Conservation (phyloP, 2,113 vertebrate species). For the Xiphophorus hellerii region DNA sequence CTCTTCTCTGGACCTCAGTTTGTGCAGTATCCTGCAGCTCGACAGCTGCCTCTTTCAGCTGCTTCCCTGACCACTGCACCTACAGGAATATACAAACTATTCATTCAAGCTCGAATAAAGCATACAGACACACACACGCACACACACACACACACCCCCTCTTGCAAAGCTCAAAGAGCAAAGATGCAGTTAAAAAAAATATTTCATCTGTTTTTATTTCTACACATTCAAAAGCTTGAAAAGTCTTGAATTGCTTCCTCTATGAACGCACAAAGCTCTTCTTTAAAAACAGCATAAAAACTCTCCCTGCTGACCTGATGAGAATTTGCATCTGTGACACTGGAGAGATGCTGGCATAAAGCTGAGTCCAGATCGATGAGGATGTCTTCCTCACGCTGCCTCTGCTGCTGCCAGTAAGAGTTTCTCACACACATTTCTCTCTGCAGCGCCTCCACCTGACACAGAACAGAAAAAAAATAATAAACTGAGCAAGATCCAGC, state of each 20-base stretch:
- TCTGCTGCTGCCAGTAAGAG: conserved; percentile 81
- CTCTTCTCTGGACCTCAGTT: conserved; percentile 76
- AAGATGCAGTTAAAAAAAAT: neutral
- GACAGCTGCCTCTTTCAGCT: conserved; percentile 60
- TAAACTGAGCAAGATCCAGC: neutral
- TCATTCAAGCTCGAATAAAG: conserved; percentile 1
- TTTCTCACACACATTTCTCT: conserved; percentile 77
- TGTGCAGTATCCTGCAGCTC: conserved; percentile 73
- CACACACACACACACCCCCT: neutral
- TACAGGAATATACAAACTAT: conserved; percentile 25
- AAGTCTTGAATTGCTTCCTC: conserved; percentile 1
- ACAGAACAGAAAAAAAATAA: neutral
- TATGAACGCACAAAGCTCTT: neutral
- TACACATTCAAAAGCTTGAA: conserved; percentile 9
- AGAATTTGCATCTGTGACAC: conserved; percentile 56
- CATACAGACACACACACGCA: neutral
- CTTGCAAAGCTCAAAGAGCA: neutral
- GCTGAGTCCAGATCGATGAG: conserved; percentile 70
- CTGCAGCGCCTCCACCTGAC: conserved; percentile 82
- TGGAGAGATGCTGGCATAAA: conserved; percentile 57
- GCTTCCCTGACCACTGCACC: conserved; percentile 70
- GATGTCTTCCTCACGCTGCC: conserved; percentile 79
- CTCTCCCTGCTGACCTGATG: conserved; percentile 70
- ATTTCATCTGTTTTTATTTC: neutral
- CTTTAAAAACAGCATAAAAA: neutral